Conservation (phyloP, 2,797 vertebrate genomes). For the Ctenosaura bakeri region DNA sequence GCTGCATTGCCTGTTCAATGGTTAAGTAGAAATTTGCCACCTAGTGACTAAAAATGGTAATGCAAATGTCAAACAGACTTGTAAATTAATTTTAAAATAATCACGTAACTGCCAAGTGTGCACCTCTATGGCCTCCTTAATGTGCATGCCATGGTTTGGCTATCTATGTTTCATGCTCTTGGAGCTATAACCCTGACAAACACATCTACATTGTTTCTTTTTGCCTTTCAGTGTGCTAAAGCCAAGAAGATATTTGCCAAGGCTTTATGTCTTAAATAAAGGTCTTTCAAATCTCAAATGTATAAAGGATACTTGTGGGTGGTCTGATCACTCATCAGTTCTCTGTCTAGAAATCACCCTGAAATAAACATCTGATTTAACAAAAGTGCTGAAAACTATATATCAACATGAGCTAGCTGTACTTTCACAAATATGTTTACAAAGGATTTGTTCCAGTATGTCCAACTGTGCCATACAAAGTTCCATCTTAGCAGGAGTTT, state of each 20-base stretch:
- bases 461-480: constrained; percentile 6
- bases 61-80: no score
- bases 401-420: not conserved
- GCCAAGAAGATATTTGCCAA: not conserved
- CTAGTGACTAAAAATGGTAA: not conserved
- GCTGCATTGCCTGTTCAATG: no score
- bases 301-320: not conserved
- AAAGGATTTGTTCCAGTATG: constrained; percentile 17
- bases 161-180: not conserved
- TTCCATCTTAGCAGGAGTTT: accelerated
- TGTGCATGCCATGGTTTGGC: not conserved
- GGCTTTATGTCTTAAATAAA: not conserved
- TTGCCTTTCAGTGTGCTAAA: not conserved
- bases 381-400: constrained; percentile 23
- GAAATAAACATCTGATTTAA: not conserved
- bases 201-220: not conserved
- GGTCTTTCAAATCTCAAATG: not conserved
- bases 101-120: not conserved
- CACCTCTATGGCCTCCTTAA: not conserved
- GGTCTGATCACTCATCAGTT: not conserved
- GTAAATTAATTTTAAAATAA: not conserved
- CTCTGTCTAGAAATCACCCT: not conserved
- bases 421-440: constrained; percentile 2
- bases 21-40: not conserved
- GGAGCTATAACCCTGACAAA: not conserved